Evolutionary conservation across 2,113 vertebrate genomes (phyloP), one percentile per base, ranked within the genome.

Genomic region (Cervus canadensis): DNA sequence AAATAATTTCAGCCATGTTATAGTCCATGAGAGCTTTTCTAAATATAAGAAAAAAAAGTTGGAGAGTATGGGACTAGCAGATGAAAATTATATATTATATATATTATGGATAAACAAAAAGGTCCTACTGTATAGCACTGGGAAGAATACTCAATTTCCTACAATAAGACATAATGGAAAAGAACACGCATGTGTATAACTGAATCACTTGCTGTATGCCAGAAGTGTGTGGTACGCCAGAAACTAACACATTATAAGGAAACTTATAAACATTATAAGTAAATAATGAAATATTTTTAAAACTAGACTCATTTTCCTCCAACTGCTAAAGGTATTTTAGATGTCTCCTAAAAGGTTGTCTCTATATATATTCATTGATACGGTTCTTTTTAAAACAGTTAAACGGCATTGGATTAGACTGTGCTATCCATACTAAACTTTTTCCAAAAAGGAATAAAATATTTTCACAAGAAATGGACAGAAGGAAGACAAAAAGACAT

Each of bases 381-480:
- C 3, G 26, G 64, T 54, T 59, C 17, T 81, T 91, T 64, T 56
- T 54, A 74, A 95, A 81, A 94, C 8, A 94, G 92, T 17, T 89
- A 16, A 79, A 92, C 36, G 5, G 17, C n/a, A 96, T 40, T 85
- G 7, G 26, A 71, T 87, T 97, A 56, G 45, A 87, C 2, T 30
- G 36, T 64, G 28, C 7, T 11, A 87, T 26, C 36, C n/a, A 71
- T 67, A 40, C 40, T 91, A 89, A 94, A 28, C 10, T 36, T 96
- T 92, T 89, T n/a, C 40, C 71, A 82, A 95, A 50, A 26, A 33
- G 45, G 30, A 54, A 84, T 83, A 64, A 59, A 33, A 56, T 57
- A 78, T 97, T 95, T 89, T 97, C 79, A 45, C 33, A 85, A 93
- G 21, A 95, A 21, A 59, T 5, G 7, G 21, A 67, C n/a, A 43